phyloP scores from a whole-genome alignment of 2,797 vertebrate species.

The Phalloptychus januarius region DNA sequence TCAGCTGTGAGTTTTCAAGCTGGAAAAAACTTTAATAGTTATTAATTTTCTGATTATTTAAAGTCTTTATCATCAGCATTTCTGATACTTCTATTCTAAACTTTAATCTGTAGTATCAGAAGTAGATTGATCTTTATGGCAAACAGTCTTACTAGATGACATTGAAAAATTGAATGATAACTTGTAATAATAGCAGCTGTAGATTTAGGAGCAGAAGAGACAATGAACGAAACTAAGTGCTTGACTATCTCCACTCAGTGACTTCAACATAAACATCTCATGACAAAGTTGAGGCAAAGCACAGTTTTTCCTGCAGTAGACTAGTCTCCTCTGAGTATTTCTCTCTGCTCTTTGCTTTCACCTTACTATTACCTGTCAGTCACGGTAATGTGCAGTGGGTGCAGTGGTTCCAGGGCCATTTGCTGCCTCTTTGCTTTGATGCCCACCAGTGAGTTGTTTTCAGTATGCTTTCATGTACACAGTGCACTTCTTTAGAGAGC shows the following conservation, averaged over 20 bases:
- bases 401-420: constrained; percentile 62
- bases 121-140: neutral
- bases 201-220: neutral
- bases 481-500: constrained; percentile 49
- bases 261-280: constrained; percentile 23
- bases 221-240: neutral
- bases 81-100: neutral
- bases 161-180: neutral
- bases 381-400: constrained; percentile 56
- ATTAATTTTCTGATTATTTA: neutral
- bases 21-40: neutral
- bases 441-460: constrained; percentile 57
- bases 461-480: constrained; percentile 42
- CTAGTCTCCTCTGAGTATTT: constrained; percentile 34
- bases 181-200: neutral
- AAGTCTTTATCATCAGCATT: neutral
- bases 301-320: constrained; percentile 29
- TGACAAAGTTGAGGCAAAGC: constrained; percentile 34
- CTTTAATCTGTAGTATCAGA: neutral
- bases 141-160: neutral
- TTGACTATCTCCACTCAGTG: constrained; percentile 2
- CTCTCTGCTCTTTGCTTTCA: constrained; percentile 48
- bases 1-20: neutral
- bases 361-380: constrained; percentile 70
- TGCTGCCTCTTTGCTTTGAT: constrained; percentile 72